phyloP scores from a whole-genome alignment of 1,140 invertebrate species.

The Drosophila subpulchrella region DNA sequence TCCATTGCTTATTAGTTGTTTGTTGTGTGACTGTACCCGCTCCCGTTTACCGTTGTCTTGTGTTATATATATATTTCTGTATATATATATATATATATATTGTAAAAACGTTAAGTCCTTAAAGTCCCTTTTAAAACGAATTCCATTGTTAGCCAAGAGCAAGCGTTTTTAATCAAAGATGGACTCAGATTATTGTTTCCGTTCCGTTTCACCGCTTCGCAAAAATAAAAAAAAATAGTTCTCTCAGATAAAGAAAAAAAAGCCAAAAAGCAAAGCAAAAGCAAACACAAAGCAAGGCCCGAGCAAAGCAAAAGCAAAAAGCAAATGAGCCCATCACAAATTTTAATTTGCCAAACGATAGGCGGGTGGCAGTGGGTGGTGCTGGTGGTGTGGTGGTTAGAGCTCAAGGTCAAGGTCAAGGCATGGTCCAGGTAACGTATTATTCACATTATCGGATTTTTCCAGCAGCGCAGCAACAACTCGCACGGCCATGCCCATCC shows the following conservation, averaged over 20 bases:
- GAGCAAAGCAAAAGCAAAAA: slow-evolving; percentile 26
- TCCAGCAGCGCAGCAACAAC: slow-evolving; percentile 37
- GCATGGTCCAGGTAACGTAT: slow-evolving; percentile 27
- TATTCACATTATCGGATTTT: not conserved
- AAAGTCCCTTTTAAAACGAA: slow-evolving; percentile 1
- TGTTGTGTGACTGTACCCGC: slow-evolving; percentile 35
- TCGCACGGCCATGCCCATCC: slow-evolving; percentile 10
- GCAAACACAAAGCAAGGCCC: slow-evolving; percentile 30
- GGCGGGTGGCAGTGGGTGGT: slow-evolving; percentile 24
- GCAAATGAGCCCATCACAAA: slow-evolving; percentile 83
- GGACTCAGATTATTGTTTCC: slow-evolving; percentile 54
- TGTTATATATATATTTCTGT: slow-evolving; percentile 12
- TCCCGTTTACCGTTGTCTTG: slow-evolving; percentile 13
- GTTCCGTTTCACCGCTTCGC: slow-evolving; percentile 52
- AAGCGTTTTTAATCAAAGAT: slow-evolving; percentile 85
- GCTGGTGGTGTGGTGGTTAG: slow-evolving; percentile 6
- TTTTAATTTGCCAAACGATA: slow-evolving; percentile 69
- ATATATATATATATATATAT: slow-evolving; percentile 10
- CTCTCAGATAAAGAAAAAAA: slow-evolving; percentile 20
- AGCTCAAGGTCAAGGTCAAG: not conserved
- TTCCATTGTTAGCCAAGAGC: slow-evolving; percentile 56
- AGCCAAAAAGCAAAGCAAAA: slow-evolving; percentile 25
- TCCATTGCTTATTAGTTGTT: slow-evolving; percentile 57
- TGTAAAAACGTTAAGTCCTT: slow-evolving; percentile 33
- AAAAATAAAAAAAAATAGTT: slow-evolving; percentile 42